Base-by-base conservation (phyloP, 92 coral and sea anemone genomes). In the Epizoanthus stellaris region DNA sequence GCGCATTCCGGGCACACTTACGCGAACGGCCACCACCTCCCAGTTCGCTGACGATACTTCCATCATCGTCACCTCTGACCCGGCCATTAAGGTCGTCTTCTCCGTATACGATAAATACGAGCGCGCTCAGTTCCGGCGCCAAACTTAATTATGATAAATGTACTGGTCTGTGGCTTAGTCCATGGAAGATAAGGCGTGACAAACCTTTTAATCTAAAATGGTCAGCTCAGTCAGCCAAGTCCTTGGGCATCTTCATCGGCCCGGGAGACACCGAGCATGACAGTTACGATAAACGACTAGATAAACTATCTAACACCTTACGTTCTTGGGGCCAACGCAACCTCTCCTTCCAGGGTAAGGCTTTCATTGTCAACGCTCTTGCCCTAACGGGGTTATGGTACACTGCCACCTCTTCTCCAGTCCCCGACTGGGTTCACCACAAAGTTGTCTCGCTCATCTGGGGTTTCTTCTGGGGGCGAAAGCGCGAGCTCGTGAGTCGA, bases 61-160 rank as follows among this genome's bases (percentile, higher is more conserved):
- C 0, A 43, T 86, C 0, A n/a, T 82, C 3, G 17, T 67, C 0
- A 42, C 87, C 0, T 59, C 90, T 0, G 92, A 89, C 1, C 14
- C 13, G 0, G 70, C 76, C 0, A 70, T 89, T 4, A 0, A 0
- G 1, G 83, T 1, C 0, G 36, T 30, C 1, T 30, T 30, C 2
- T 30, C 36, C 0, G 36, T 30, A 1, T 30, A 30, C 17, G 14
- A 30, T 7, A 0, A 1, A 0, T 92, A 59, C 38, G 87, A 92
- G 39, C 6, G 9, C 1, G 93, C 81, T n/a, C n/a, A n/a, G n/a
- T 0, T 45, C 87, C 0, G 95, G 95, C 0, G 70, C 94, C 0
- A 73, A 80, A 5, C 69, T 91, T 0, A 74, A 88, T 4, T 4
- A 20, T 1, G 61, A 5, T 0, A 88, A 88, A 47, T 75, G 53